A percentile compares a stretch with the other conserved stretches of the same genome.
These are phyloP conservation scores for Ailuropoda melanoleuca DNA, from an alignment of 2,113 vertebrate species.

Conservation along the genomic window DNA sequence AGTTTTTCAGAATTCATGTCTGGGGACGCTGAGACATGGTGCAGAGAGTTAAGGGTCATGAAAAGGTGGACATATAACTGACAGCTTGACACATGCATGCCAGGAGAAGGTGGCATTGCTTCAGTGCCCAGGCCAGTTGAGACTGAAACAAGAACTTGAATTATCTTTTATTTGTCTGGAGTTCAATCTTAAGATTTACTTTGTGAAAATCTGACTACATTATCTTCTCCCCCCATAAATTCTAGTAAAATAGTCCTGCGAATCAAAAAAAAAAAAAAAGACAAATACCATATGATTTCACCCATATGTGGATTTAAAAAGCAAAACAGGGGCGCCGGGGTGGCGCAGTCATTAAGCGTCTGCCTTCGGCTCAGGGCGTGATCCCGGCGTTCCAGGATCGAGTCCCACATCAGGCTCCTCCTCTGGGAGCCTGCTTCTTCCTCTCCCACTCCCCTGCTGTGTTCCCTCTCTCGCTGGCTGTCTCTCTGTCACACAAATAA, in stretches of 20 bases:
- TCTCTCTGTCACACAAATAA: no score
- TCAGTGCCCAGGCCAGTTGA: neutral
- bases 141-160: constrained; percentile 27
- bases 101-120: neutral
- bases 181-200: constrained; percentile 42
- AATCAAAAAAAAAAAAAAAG: neutral
- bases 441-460: no score
- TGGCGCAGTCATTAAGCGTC: no score
- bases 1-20: neutral
- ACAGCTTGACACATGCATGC: neutral
- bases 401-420: no score
- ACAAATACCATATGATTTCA: neutral
- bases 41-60: neutral
- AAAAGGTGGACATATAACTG: neutral
- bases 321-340: no score
- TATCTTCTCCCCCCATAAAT: neutral
- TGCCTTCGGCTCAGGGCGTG: no score
- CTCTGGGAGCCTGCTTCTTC: no score
- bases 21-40: neutral
- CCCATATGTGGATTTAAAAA: neutral
- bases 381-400: no score
- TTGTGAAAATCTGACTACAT: constrained; percentile 37
- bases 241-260: constrained; percentile 70
- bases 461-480: no score
- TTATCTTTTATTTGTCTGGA: constrained; percentile 42